Percentiles rank a stretch among this genome's conserved stretches.
Evolutionary conservation across 2,113 vertebrate genomes (phyloP).

Genomic region (Calypte anna): DNA sequence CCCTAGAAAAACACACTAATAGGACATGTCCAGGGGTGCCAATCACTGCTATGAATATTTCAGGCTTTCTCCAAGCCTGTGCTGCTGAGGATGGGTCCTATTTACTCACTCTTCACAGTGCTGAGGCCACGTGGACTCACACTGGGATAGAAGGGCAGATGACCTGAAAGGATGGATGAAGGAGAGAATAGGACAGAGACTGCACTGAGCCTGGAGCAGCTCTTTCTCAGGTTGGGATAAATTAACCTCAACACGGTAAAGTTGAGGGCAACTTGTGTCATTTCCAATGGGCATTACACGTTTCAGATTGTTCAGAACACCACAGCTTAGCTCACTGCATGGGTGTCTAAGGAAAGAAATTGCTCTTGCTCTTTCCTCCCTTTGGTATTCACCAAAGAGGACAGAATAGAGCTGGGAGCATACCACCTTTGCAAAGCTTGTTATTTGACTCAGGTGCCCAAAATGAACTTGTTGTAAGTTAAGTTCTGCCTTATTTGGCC

Average conservation of each 20-base stretch:
- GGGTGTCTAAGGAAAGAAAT: background rate
- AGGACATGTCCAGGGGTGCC: background rate
- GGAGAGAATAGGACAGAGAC: background rate
- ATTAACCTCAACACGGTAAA: background rate
- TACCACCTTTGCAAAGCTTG: background rate
- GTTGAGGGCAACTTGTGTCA: background rate
- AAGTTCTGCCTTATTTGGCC: background rate
- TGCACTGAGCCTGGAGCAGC: background rate
- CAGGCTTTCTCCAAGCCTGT: background rate
- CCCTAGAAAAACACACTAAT: background rate
- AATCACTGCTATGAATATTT: background rate
- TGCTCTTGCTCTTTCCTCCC: background rate
- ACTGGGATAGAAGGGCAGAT: background rate
- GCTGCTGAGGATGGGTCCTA: background rate
- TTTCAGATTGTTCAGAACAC: background rate
- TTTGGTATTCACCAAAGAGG: background rate
- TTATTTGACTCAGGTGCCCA: background rate
- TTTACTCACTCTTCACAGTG: accelerated
- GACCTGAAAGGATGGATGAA: background rate
- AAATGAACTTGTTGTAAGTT: background rate
- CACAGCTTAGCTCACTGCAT: background rate
- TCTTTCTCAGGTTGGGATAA: background rate
- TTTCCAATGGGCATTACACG: background rate
- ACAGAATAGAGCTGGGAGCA: background rate
- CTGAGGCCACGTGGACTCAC: accelerated